Evolutionary conservation across 2,113 vertebrate genomes (phyloP).

Genomic region (Notarius lentiginosus): DNA sequence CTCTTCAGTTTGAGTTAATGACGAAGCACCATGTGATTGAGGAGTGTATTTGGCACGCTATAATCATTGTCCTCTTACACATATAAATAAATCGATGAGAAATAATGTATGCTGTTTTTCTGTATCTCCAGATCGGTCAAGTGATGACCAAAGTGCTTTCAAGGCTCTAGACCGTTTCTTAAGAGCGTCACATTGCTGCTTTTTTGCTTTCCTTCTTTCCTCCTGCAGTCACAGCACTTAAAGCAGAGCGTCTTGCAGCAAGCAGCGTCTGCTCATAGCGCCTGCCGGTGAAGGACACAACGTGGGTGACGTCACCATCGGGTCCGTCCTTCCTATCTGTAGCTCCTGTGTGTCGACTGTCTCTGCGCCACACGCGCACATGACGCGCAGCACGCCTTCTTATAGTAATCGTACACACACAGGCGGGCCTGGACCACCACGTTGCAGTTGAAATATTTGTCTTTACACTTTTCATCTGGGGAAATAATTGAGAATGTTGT

Average conservation of each 20-base stretch:
- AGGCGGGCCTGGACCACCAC: conserved; percentile 96
- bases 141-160: background rate
- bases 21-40: background rate
- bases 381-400: conserved; percentile 87
- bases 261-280: background rate
- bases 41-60: background rate
- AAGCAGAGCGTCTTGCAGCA: background rate
- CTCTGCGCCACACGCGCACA: conserved; percentile 79
- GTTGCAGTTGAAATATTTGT: conserved; percentile 95
- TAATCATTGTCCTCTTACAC: background rate
- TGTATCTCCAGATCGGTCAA: background rate
- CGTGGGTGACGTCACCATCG: background rate
- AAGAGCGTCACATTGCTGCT: background rate
- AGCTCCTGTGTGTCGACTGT: conserved; percentile 71
- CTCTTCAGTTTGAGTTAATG: conserved; percentile 1
- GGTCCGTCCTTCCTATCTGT: conserved; percentile 79
- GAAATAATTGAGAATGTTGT: background rate
- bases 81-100: conserved; percentile 11
- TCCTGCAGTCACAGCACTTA: background rate
- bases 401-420: conserved; percentile 94
- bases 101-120: background rate
- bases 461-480: conserved; percentile 91
- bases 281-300: conserved; percentile 1
- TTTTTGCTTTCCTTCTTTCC: background rate
- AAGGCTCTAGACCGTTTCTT: background rate